Percentiles rank a stretch among this genome's conserved stretches.
Evolutionary conservation across 2,797 vertebrate genomes (phyloP).

Genomic region (Chaunax sp.): DNA sequence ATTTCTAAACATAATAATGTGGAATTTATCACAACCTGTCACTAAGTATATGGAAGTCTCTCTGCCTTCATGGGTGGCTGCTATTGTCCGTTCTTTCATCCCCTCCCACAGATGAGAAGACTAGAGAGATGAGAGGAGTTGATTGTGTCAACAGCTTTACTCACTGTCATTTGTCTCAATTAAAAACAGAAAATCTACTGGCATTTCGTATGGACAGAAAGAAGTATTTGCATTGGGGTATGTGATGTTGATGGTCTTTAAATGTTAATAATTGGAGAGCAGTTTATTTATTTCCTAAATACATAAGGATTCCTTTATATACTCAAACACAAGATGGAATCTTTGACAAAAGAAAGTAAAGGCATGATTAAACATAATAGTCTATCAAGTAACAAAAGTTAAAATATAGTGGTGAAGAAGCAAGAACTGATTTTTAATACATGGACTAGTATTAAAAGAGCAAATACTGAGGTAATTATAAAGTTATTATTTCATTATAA

Average conservation of each 20-base stretch:
- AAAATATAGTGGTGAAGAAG: too few relatives aligned
- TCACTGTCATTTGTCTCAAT: background rate
- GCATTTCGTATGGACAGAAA: background rate
- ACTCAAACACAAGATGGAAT: background rate
- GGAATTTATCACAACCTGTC: slow-evolving; percentile 32
- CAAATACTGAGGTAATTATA: too few relatives aligned
- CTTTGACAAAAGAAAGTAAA: background rate
- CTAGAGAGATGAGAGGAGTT: slow-evolving; percentile 1
- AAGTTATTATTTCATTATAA: too few relatives aligned
- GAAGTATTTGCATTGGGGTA: background rate
- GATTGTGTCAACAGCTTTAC: slow-evolving; percentile 24
- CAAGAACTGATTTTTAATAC: too few relatives aligned
- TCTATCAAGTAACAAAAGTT: too few relatives aligned
- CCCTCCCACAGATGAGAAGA: background rate
- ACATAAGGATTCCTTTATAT: background rate
- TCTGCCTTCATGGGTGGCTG: background rate
- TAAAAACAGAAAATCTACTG: background rate
- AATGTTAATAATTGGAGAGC: slow-evolving; percentile 2
- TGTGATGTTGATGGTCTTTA: background rate
- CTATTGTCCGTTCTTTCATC: slow-evolving; percentile 10
- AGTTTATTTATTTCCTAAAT: background rate
- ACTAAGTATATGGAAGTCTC: background rate
- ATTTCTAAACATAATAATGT: slow-evolving; percentile 45
- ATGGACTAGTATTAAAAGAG: too few relatives aligned
- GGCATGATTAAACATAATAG: too few relatives aligned